These are phyloP conservation scores for Catocala nupta DNA, from an alignment of 2,888 invertebrate genomes.

Conservation along the genomic window DNA sequence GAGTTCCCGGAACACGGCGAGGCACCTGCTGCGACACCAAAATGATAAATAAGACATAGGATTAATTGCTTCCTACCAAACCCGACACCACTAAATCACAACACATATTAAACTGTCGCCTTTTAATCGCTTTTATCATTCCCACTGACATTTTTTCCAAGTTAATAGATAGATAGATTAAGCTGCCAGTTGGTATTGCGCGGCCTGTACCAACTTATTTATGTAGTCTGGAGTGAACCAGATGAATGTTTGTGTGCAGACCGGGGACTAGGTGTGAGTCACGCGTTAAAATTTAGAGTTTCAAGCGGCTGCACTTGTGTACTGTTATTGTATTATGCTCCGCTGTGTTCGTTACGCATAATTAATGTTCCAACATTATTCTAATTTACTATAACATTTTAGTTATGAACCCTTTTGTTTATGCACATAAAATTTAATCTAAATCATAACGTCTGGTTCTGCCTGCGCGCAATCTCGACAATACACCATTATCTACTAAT, in stretches of 20 bases:
- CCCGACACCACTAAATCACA: constrained; percentile 73
- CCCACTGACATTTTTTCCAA: constrained; percentile 58
- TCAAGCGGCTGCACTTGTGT: constrained; percentile 40
- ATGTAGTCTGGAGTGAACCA: constrained; percentile 50
- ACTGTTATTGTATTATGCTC: constrained; percentile 41
- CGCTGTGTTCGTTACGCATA: constrained; percentile 39
- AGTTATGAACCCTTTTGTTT: constrained; percentile 24
- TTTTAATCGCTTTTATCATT: constrained; percentile 71
- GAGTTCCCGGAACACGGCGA: constrained; percentile 68
- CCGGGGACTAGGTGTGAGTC: constrained; percentile 45
- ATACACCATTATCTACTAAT: constrained; percentile 29
- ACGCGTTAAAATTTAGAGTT: constrained; percentile 48
- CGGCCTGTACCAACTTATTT: constrained; percentile 69
- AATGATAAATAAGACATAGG: constrained; percentile 81
- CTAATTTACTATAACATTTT: constrained; percentile 46
- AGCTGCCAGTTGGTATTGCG: constrained; percentile 71
- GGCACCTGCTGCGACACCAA: constrained; percentile 81
- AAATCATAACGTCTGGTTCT: constrained; percentile 18
- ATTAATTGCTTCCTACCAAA: constrained; percentile 83
- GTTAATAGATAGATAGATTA: constrained; percentile 56
- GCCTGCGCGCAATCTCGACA: constrained; percentile 8
- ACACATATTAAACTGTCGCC: constrained; percentile 72
- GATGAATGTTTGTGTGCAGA: constrained; percentile 41
- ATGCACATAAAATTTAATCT: constrained; percentile 23
- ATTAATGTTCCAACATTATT: constrained; percentile 47